phyloP scores from a whole-genome alignment of 2,797 vertebrate species.

The Tragelaphus eurycerus region DNA sequence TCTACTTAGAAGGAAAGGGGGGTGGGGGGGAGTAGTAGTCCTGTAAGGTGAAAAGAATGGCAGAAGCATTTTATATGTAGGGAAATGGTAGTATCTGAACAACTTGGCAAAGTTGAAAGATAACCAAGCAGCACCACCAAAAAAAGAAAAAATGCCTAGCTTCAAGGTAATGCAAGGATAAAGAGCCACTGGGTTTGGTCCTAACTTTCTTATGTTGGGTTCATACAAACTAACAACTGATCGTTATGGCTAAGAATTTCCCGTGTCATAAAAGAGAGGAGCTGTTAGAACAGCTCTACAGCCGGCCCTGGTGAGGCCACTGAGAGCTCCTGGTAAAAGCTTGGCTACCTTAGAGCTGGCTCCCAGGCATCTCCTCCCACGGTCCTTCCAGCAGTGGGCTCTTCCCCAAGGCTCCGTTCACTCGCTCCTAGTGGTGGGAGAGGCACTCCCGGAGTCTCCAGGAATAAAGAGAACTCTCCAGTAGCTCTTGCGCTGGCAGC shows the following conservation, averaged over 20 bases:
- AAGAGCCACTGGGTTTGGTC: neutral
- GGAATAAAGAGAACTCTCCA: neutral
- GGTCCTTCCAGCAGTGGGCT: conserved; percentile 5
- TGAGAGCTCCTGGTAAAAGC: neutral
- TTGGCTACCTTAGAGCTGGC: conserved; percentile 35
- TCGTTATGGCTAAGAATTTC: conserved; percentile 35
- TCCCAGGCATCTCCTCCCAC: neutral
- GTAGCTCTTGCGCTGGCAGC: neutral
- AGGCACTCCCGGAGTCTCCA: neutral
- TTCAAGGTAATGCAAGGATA: neutral
- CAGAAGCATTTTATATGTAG: neutral
- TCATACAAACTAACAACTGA: conserved; percentile 15
- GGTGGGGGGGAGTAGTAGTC: neutral
- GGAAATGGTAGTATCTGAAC: neutral
- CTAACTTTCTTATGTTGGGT: neutral
- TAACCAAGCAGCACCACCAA: neutral
- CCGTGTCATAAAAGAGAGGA: conserved; percentile 29
- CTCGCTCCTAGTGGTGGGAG: neutral
- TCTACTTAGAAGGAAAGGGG: neutral
- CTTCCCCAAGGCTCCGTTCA: neutral
- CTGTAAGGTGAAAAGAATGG: neutral
- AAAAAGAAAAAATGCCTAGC: neutral
- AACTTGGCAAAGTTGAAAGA: neutral
- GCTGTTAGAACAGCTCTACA: neutral
- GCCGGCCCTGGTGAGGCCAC: neutral